Evolutionary conservation across 2,797 vertebrate genomes (phyloP), one percentile per base, ranked within the genome.

Genomic region (Catharus ustulatus): DNA sequence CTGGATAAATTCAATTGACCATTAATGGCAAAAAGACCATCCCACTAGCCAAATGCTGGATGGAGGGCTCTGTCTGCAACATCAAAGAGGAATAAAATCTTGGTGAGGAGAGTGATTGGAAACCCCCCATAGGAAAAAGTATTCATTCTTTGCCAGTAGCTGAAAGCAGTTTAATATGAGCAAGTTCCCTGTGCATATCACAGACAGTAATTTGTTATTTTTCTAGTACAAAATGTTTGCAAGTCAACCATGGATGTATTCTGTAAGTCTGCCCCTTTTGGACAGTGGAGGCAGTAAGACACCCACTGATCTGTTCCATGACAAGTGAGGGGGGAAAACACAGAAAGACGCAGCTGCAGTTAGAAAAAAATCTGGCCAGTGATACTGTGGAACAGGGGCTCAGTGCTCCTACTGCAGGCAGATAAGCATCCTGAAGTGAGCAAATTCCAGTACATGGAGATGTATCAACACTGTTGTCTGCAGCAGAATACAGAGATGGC

Each of bases 381-480:
- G 38, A 34, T 22, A 29, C 38, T 43, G 16, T 49, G 23, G 45
- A 23, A 38, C 18, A 54, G 61, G n/a, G 20, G 40, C 24, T 77
- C 49, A 12, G 27, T 67, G 75, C 68, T 93, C 30, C 68, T 69
- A 22, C 26, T 3, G 3, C 27, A 77, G 81, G 46, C 86, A 79
- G 84, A 89, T 59, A 84, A 79, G 22, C 45, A 83, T 57, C 81
- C 87, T 63, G n/a, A 87, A 91, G 64, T 16, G 61, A 94, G 57
- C 24, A 43, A 49, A 92, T 75, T 85, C 75, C 87, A 67, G 32
- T 20, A 13, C 22, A 30, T 43, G 72, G 16, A 36, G 55, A 42
- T 27, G 14, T 62, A 74, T 79, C 82, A 85, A 68, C n/a, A 32
- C 45, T 75, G 21, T 13, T 74, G 59, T 19, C 67, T 74, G 78